A percentile compares a stretch with the other conserved stretches of the same genome.
phyloP scores from a whole-genome alignment of 2,113 vertebrate genomes.

The Varanus salvator region DNA sequence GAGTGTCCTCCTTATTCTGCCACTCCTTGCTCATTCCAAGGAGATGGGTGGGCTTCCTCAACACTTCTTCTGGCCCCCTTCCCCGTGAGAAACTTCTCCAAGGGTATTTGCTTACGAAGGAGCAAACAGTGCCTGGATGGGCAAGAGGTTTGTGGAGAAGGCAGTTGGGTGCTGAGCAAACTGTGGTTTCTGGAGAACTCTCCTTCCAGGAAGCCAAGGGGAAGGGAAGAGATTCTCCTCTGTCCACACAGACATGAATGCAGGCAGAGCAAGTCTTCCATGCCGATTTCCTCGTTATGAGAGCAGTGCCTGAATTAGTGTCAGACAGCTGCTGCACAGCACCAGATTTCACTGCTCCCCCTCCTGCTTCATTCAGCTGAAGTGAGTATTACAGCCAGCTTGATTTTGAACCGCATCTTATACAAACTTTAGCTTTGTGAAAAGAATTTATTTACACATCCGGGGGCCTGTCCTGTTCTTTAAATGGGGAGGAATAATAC shows the following conservation, averaged over 20 bases:
- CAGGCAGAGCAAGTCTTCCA: background rate
- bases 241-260: background rate
- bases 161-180: background rate
- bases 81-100: background rate
- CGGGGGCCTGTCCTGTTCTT: conserved; percentile 31
- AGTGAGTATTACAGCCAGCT: background rate
- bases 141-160: background rate
- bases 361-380: conserved; percentile 22
- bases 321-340: background rate
- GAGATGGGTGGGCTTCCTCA: background rate
- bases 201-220: background rate
- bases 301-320: background rate
- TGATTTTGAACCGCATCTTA: background rate
- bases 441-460: conserved; percentile 44
- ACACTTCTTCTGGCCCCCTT: background rate
- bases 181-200: background rate
- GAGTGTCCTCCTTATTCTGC: no score
- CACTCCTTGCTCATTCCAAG: no score
- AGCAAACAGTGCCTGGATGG: background rate
- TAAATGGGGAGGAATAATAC: conserved; percentile 53
- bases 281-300: background rate
- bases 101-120: background rate
- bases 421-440: conserved; percentile 33
- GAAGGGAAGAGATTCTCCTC: background rate
- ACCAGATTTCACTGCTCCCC: conserved; percentile 18